A percentile compares a stretch with the other conserved stretches of the same genome.
These are phyloP conservation scores for Ypsolopha sequella DNA, from an alignment of 2,888 invertebrate species.

Conservation along the genomic window DNA sequence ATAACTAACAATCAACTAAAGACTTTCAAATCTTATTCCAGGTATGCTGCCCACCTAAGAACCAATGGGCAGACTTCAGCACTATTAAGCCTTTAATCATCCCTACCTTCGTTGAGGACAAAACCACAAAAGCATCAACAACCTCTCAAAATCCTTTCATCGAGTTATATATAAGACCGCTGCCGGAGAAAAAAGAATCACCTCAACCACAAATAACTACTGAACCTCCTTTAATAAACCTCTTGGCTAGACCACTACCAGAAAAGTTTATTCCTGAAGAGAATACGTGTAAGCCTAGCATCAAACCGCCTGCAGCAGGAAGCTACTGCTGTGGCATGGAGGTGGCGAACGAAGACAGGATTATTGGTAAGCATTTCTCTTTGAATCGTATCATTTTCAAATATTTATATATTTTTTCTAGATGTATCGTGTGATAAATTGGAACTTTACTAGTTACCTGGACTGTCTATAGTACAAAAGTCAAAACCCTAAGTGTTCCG, in stretches of 20 bases:
- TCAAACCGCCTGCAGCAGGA: constrained; percentile 7
- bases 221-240: too few species aligned
- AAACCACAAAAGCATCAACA: not conserved
- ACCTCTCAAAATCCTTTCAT: too few species aligned
- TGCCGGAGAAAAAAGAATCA: constrained; percentile 1
- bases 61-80: constrained; percentile 13
- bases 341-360: constrained; percentile 7
- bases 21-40: constrained; percentile 7
- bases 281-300: constrained; percentile 7
- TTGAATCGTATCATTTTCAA: too few species aligned
- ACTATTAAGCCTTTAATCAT: constrained; percentile 5
- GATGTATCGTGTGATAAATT: too few species aligned
- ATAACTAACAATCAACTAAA: too few species aligned
- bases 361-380: constrained; percentile 9
- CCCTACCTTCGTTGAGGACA: not conserved
- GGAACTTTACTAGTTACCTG: too few species aligned
- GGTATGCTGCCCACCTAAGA: constrained; percentile 20
- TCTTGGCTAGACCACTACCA: too few species aligned
- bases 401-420: too few species aligned
- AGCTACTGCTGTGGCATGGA: constrained; percentile 12
- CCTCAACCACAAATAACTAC: constrained; percentile 1
- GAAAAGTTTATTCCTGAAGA: too few species aligned
- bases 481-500: too few species aligned
- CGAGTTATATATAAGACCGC: not conserved
- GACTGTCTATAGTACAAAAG: too few species aligned